Conservation (phyloP, 2,888 invertebrate genomes). For the Aricia artaxerxes region DNA sequence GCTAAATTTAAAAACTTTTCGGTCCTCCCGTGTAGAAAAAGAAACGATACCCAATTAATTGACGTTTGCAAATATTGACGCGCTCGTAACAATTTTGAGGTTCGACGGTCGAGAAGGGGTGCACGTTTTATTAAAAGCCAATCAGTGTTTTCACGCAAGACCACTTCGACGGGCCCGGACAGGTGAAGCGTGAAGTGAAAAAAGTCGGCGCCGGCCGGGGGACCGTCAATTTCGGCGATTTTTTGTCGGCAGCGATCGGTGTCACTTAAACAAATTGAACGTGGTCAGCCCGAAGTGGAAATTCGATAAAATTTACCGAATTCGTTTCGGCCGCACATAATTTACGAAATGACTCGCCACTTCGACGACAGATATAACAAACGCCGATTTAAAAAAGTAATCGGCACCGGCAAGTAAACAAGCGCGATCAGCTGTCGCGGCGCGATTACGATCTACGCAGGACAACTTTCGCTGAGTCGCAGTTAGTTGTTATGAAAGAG, state of each 20-base stretch:
- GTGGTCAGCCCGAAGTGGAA: constrained; percentile 6
- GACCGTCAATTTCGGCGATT: constrained; percentile 67
- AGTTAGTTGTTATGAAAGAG: constrained; percentile 82
- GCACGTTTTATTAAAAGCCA: constrained; percentile 59
- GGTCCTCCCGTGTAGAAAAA: background rate
- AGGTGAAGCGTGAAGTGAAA: constrained; percentile 71
- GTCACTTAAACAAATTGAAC: constrained; percentile 79
- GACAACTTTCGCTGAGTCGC: constrained; percentile 81
- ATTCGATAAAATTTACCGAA: background rate
- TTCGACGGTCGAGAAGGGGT: background rate
- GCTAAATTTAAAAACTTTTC: background rate
- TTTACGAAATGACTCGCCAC: background rate
- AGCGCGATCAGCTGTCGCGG: constrained; percentile 77
- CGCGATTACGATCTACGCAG: constrained; percentile 82
- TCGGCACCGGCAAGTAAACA: constrained; percentile 41
- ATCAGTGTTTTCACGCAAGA: constrained; percentile 65
- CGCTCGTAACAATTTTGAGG: constrained; percentile 18
- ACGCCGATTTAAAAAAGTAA: background rate
- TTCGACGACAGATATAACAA: background rate
- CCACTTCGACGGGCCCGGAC: constrained; percentile 59
- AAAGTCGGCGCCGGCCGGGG: constrained; percentile 56
- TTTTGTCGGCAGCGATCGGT: constrained; percentile 76
- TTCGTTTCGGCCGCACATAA: constrained; percentile 4
- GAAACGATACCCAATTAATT: constrained; percentile 11
- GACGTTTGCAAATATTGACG: constrained; percentile 13